Conservation (phyloP, 1,140 invertebrate genomes). For the Colletes latitarsis region DNA sequence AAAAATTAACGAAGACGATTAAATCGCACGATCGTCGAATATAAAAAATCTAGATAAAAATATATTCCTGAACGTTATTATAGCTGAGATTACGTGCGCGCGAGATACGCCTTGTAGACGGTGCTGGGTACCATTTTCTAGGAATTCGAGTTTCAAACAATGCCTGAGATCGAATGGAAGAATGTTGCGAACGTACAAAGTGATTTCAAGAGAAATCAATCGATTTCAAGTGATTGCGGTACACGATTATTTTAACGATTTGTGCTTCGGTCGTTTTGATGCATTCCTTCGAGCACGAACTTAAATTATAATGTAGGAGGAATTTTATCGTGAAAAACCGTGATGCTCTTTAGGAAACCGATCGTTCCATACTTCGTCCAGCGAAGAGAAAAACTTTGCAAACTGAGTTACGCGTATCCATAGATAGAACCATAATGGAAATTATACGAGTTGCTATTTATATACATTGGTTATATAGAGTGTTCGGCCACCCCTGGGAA, state of each 20-base stretch:
- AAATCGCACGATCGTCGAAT: not conserved
- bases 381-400: no score
- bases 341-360: not conserved
- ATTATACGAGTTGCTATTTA: no score
- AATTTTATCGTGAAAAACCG: not conserved
- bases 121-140: not conserved
- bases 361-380: not conserved
- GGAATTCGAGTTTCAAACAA: not conserved
- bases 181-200: not conserved
- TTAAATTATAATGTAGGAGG: not conserved
- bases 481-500: no score
- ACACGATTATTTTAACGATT: not conserved
- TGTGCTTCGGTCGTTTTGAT: not conserved
- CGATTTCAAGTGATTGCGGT: no score
- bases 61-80: slow-evolving; percentile 2
- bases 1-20: not conserved
- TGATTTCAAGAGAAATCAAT: no score
- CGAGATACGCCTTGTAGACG: not conserved
- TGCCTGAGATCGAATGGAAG: not conserved
- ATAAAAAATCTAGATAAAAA: slow-evolving; percentile 25
- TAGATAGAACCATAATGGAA: no score
- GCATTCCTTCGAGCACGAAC: not conserved
- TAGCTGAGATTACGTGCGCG: slow-evolving; percentile 12
- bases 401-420: no score
- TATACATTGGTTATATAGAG: no score